A percentile compares a stretch with the other conserved stretches of the same genome.
phyloP scores from a whole-genome alignment of 2,888 invertebrate species.

The Drosophila vallismaia region DNA sequence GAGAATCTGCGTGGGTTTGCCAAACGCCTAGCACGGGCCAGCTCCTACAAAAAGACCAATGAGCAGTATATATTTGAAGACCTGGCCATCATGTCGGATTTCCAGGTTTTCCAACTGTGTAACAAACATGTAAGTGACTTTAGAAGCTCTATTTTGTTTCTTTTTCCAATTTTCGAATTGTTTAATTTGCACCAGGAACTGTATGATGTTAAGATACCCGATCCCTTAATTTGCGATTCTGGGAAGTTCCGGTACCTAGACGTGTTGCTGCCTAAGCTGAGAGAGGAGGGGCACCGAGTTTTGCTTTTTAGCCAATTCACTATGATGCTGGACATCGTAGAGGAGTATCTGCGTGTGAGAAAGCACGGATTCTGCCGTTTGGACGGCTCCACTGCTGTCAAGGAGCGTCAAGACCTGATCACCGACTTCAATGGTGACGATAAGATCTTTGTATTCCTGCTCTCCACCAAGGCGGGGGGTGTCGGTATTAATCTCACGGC shows the following conservation, averaged over 20 bases:
- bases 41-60: constrained; percentile 90
- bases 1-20: constrained; percentile 88
- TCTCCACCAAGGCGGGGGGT: constrained; percentile 98
- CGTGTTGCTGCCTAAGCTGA: constrained; percentile 89
- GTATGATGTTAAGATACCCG: constrained; percentile 87
- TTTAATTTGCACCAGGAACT: constrained; percentile 85
- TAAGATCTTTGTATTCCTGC: constrained; percentile 93
- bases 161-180: constrained; percentile 75
- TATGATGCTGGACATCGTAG: constrained; percentile 96
- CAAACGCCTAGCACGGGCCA: constrained; percentile 87
- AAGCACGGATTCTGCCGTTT: constrained; percentile 91
- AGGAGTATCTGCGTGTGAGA: constrained; percentile 92
- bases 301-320: constrained; percentile 98
- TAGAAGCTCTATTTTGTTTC: background rate
- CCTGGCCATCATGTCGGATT: constrained; percentile 94
- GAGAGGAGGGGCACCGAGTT: constrained; percentile 91
- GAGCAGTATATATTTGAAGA: constrained; percentile 93
- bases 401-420: constrained; percentile 94
- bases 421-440: constrained; percentile 92
- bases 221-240: constrained; percentile 90
- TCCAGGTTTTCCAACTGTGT: constrained; percentile 93
- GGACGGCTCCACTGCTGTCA: constrained; percentile 95
- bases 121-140: constrained; percentile 85
- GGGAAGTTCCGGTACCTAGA: constrained; percentile 95
- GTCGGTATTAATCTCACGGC: constrained; percentile 96